Conservation (phyloP, 2,113 vertebrate species). For the Aix galericulata region DNA sequence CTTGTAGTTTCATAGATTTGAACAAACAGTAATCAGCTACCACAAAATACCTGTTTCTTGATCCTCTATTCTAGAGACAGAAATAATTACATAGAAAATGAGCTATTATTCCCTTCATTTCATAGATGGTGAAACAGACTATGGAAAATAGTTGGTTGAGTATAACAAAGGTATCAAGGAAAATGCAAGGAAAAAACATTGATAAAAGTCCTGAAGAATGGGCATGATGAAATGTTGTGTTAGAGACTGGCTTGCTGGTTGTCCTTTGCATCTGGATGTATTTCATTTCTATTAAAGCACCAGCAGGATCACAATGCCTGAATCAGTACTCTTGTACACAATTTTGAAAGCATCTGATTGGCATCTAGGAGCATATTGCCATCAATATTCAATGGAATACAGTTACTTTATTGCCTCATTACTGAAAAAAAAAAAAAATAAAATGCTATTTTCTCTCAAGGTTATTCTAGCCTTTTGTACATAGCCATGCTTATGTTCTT, state of each 20-base stretch:
- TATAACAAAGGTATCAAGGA: neutral
- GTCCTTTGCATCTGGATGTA: neutral
- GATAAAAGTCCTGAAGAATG: neutral
- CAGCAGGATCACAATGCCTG: neutral
- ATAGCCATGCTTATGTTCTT: neutral
- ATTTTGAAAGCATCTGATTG: neutral
- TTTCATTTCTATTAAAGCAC: neutral
- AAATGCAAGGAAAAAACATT: neutral
- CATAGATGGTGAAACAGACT: neutral
- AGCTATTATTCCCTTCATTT: neutral
- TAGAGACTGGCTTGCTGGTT: neutral
- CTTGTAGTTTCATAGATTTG: neutral
- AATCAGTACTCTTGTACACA: neutral
- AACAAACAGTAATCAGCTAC: neutral
- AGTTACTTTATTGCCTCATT: neutral
- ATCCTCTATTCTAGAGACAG: fast-evolving
- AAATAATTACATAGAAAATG: neutral
- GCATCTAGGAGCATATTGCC: neutral
- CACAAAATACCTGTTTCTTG: neutral
- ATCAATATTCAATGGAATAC: neutral
- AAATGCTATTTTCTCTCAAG: neutral
- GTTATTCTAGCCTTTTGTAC: neutral
- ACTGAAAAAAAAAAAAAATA: neutral
- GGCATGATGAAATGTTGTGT: neutral
- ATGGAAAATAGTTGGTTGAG: neutral